A percentile compares a stretch with the other conserved stretches of the same genome.
Conservation (phyloP, 2,113 vertebrate genomes). For the Noctilio leporinus region DNA sequence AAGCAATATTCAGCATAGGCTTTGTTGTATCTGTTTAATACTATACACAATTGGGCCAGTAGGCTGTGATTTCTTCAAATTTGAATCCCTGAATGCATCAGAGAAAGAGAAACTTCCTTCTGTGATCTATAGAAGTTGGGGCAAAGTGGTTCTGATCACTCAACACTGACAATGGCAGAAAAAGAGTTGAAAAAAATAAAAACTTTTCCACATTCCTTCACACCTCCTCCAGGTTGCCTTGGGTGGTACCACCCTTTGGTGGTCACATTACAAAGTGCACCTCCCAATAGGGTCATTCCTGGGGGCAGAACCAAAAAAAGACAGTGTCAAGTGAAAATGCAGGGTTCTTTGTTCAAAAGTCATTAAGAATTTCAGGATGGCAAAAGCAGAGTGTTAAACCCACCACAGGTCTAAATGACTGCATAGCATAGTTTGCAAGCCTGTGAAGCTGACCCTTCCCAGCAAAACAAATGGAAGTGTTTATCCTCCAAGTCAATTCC, state of each 20-base stretch:
- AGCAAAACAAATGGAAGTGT: rapidly evolving
- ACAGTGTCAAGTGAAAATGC: too few relatives aligned
- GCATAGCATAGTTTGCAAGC: not conserved
- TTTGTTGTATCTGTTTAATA: not conserved
- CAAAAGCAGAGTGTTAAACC: not conserved
- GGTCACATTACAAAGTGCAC: not conserved
- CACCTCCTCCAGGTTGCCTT: not conserved
- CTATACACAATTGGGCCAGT: not conserved
- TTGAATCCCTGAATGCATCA: not conserved
- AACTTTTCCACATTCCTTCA: not conserved
- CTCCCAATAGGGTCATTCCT: not conserved
- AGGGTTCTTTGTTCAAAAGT: too few relatives aligned
- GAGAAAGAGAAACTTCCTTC: not conserved
- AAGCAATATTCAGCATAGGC: not conserved
- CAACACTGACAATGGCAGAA: not conserved
- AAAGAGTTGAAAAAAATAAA: not conserved
- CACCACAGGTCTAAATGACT: not conserved
- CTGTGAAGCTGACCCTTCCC: not conserved
- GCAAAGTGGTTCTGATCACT: not conserved
- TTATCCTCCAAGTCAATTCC: not conserved
- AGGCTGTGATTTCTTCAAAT: not conserved
- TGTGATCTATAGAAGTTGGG: not conserved
- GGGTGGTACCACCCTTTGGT: not conserved
- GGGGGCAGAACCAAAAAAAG: not conserved
- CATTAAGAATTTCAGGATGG: too few relatives aligned